phyloP scores from a whole-genome alignment of 2,888 invertebrate species.

The Drosophila acutilabella region DNA sequence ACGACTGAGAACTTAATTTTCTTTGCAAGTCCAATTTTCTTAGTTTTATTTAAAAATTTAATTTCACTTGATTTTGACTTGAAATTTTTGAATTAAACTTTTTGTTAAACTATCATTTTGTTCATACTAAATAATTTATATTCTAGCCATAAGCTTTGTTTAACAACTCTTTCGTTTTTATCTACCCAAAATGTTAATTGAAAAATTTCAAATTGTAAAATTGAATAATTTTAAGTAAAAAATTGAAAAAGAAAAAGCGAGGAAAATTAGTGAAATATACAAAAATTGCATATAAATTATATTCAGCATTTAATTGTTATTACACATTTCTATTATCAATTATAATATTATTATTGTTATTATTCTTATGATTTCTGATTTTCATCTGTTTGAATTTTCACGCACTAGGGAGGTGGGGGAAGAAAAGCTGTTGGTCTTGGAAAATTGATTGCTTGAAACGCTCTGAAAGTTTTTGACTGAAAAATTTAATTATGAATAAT shows the following conservation, averaged over 20 bases:
- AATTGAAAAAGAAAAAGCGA: conserved; percentile 22
- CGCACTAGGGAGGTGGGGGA: conserved; percentile 2
- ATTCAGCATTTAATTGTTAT: conserved; percentile 80
- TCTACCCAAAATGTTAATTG: conserved; percentile 36
- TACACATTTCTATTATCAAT: conserved; percentile 37
- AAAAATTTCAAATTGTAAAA: conserved; percentile 32
- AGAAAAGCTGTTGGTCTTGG: not conserved
- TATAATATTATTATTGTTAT: conserved; percentile 19
- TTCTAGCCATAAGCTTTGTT: conserved; percentile 75
- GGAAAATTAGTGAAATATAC: conserved; percentile 58
- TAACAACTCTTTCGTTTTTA: conserved; percentile 44
- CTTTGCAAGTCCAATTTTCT: conserved; percentile 64
- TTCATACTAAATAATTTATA: conserved; percentile 57
- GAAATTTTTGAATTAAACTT: conserved; percentile 34
- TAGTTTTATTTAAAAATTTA: conserved; percentile 38
- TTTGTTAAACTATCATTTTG: conserved; percentile 53
- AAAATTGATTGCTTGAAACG: conserved; percentile 53
- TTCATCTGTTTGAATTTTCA: not conserved
- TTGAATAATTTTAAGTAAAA: conserved; percentile 48
- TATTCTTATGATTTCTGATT: not conserved
- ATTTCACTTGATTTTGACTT: conserved; percentile 22
- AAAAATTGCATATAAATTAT: conserved; percentile 82
- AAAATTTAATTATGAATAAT: conserved; percentile 59
- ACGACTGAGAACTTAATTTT: conserved; percentile 20
- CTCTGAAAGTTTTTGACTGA: conserved; percentile 61